These are phyloP conservation scores for Nomada lathburiana DNA, from an alignment of 2,888 invertebrate genomes.

Conservation along the genomic window DNA sequence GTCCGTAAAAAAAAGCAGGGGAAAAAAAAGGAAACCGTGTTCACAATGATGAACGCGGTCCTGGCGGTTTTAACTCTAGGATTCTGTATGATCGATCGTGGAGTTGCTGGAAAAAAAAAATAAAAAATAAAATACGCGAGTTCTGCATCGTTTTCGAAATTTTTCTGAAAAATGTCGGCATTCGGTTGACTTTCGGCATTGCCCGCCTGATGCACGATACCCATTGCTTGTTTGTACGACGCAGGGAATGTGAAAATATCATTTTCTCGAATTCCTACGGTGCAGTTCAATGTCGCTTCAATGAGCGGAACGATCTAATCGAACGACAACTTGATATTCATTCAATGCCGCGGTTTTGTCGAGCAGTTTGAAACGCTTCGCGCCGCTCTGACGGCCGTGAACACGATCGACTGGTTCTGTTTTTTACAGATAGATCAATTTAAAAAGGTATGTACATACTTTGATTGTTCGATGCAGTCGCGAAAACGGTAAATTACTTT, in stretches of 20 bases:
- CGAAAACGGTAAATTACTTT: too few species aligned
- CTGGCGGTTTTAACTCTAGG: constrained; percentile 17
- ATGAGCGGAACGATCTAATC: constrained; percentile 21
- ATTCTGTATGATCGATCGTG: constrained; percentile 13
- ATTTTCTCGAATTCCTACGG: constrained; percentile 38
- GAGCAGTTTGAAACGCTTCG: constrained; percentile 42
- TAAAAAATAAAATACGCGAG: constrained; percentile 26
- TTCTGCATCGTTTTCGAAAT: constrained; percentile 36
- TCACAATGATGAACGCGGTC: constrained; percentile 20
- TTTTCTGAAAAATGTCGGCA: constrained; percentile 5
- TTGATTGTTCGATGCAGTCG: constrained; percentile 16
- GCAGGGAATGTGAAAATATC: constrained; percentile 56
- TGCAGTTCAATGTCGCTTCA: neutral
- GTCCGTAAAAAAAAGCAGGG: constrained; percentile 5
- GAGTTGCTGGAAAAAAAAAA: constrained; percentile 25
- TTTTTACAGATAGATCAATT: constrained; percentile 35
- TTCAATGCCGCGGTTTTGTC: constrained; percentile 44
- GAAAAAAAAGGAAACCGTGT: neutral
- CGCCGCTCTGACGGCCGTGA: constrained; percentile 30
- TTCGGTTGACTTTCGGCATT: neutral
- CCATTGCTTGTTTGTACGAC: constrained; percentile 48
- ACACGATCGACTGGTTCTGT: constrained; percentile 6
- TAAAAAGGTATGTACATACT: constrained; percentile 26
- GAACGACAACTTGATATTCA: constrained; percentile 46
- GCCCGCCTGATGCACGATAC: constrained; percentile 1